phyloP scores from a whole-genome alignment of 2,888 invertebrate genomes.

The Agelastica alni region DNA sequence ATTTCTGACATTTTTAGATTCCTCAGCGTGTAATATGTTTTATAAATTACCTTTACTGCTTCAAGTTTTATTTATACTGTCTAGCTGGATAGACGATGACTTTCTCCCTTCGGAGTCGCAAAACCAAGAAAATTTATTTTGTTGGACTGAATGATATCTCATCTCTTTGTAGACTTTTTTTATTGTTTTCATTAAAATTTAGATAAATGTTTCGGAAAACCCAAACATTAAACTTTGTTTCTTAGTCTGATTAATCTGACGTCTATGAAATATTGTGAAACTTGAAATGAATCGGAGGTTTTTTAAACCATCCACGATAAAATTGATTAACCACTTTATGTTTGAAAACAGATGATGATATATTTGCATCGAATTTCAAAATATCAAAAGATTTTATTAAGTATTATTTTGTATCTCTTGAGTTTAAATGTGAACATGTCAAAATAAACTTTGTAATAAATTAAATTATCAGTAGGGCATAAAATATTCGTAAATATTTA shows the following conservation, averaged over 20 bases:
- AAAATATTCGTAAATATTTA: too few relatives aligned
- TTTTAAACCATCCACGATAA: too few relatives aligned
- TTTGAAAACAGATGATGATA: too few relatives aligned
- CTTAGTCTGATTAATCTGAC: not conserved
- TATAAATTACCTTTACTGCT: slow-evolving; percentile 20
- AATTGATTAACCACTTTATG: too few relatives aligned
- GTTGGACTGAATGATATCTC: slow-evolving; percentile 37
- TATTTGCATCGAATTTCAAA: too few relatives aligned
- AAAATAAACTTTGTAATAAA: too few relatives aligned
- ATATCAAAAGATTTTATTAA: too few relatives aligned
- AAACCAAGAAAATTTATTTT: slow-evolving; percentile 52
- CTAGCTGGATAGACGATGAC: slow-evolving; percentile 51
- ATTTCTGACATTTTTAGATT: too few relatives aligned
- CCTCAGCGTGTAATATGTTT: not conserved
- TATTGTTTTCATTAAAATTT: slow-evolving; percentile 19
- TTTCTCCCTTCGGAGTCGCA: slow-evolving; percentile 47
- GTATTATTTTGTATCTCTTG: too few relatives aligned
- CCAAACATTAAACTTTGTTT: slow-evolving; percentile 14
- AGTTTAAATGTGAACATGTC: too few relatives aligned
- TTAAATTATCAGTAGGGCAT: too few relatives aligned
- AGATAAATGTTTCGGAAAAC: slow-evolving; percentile 1
- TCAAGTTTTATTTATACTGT: slow-evolving; percentile 27
- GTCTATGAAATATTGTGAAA: not conserved
- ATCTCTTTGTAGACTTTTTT: slow-evolving; percentile 28
- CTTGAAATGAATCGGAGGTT: not conserved